A percentile compares a stretch with the other conserved stretches of the same genome.
Evolutionary conservation across 2,113 vertebrate genomes (phyloP).

Genomic region (Formicarius rufipectus): DNA sequence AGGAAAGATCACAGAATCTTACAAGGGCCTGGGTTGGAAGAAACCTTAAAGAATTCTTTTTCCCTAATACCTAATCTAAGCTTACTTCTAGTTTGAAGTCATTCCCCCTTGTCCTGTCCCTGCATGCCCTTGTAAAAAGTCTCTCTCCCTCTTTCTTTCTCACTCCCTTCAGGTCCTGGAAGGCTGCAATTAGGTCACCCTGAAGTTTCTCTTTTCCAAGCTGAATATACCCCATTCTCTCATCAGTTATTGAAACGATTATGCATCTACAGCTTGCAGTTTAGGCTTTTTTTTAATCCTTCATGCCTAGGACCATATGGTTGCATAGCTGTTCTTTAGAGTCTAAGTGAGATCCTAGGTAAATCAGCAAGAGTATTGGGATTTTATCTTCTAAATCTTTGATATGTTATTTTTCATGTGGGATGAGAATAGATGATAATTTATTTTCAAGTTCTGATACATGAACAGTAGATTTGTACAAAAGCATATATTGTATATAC

Average conservation of each 20-base stretch:
- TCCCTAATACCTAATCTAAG: not conserved
- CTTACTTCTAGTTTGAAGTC: not conserved
- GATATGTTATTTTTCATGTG: not conserved
- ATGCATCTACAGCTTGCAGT: not conserved
- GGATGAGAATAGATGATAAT: not conserved
- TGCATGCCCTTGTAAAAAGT: not conserved
- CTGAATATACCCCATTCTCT: not conserved
- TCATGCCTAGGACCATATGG: not conserved
- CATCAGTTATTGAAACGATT: not conserved
- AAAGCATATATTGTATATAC: not conserved
- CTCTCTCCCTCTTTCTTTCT: not conserved
- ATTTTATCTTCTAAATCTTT: not conserved
- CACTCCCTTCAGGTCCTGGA: not conserved
- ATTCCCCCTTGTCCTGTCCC: not conserved
- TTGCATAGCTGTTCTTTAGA: not conserved
- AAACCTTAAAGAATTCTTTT: not conserved
- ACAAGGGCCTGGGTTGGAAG: not conserved
- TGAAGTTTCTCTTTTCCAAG: not conserved
- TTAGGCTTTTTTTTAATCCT: not conserved
- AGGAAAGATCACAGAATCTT: not conserved
- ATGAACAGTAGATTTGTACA: not conserved
- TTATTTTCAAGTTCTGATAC: not conserved
- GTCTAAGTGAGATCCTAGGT: not conserved
- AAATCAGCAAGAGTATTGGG: not conserved
- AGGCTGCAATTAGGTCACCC: not conserved